Percentiles rank a stretch among this genome's conserved stretches.
These are phyloP conservation scores for Oceanodroma leucorhoa DNA, from an alignment of 2,797 vertebrate species.

Conservation along the genomic window DNA sequence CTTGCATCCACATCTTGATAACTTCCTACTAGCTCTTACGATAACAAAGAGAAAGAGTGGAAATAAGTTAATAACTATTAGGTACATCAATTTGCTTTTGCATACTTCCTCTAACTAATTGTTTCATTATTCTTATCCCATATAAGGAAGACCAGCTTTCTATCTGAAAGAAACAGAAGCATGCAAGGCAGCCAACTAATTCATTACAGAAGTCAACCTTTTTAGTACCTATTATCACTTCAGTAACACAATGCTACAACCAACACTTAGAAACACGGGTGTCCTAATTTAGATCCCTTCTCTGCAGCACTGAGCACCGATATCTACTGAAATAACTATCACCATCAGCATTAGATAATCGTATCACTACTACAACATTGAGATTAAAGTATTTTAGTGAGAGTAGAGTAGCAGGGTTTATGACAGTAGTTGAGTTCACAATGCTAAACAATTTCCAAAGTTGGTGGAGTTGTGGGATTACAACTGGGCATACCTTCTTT, in stretches of 20 bases:
- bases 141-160: background rate
- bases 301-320: background rate
- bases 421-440: background rate
- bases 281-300: background rate
- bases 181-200: background rate
- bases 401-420: background rate
- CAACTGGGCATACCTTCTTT: background rate
- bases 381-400: background rate
- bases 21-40: background rate
- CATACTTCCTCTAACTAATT: background rate
- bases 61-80: background rate
- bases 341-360: background rate
- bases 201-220: background rate
- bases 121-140: background rate
- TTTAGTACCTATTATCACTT: background rate
- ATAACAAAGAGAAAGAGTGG: background rate
- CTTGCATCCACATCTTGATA: background rate
- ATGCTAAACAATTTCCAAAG: background rate
- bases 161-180: background rate
- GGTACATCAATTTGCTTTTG: background rate
- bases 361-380: background rate
- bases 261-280: background rate
- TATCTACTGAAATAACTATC: background rate
- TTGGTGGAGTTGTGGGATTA: background rate
- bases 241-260: background rate